Evolutionary conservation across 1,140 invertebrate genomes (phyloP).

Genomic region (Arion vulgaris): DNA sequence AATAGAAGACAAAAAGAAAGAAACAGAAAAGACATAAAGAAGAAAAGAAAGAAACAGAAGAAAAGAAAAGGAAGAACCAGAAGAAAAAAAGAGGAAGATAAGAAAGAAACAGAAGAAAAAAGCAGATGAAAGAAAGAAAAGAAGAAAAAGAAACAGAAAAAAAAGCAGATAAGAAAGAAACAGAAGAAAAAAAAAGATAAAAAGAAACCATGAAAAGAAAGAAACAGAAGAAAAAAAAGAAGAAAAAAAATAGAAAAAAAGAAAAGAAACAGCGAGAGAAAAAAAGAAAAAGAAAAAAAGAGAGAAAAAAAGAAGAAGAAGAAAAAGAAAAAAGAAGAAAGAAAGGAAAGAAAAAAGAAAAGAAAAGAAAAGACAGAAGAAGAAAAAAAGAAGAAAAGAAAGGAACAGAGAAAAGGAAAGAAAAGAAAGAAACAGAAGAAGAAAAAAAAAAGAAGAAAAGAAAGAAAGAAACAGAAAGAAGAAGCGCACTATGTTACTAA

Average conservation of each 20-base stretch:
- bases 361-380: no score
- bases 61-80: no score
- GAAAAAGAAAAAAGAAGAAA: slow-evolving; percentile 1
- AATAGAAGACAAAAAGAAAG: no score
- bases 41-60: no score
- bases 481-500: no score
- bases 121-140: not conserved
- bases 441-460: not conserved
- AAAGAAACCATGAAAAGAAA: not conserved
- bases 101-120: no score
- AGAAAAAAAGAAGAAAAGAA: no score
- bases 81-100: no score
- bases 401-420: no score
- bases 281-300: slow-evolving; percentile 5
- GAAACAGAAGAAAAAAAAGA: not conserved
- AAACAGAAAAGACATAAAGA: no score
- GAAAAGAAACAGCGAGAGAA: not conserved
- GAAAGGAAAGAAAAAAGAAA: slow-evolving; percentile 17
- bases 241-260: not conserved
- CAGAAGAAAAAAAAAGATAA: not conserved
- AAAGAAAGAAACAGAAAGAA: not conserved
- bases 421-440: no score
- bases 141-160: not conserved
- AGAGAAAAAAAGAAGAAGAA: slow-evolving; percentile 1
- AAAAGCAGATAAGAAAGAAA: not conserved